phyloP scores from a whole-genome alignment of 23 tunicate species.

The Halocynthia roretzi region DNA sequence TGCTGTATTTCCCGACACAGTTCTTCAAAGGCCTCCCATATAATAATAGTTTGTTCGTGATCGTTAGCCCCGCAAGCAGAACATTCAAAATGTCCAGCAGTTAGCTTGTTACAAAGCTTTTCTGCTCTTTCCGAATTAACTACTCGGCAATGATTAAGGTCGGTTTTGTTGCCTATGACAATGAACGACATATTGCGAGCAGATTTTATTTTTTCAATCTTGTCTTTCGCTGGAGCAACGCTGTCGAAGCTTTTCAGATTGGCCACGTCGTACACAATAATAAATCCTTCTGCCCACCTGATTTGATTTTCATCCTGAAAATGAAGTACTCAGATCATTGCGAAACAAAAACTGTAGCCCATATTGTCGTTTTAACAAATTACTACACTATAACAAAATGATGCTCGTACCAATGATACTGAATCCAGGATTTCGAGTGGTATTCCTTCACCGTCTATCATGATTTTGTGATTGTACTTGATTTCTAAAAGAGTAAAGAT shows the following conservation, averaged over 20 bases:
- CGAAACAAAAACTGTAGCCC: background rate
- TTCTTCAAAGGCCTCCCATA: slow-evolving; percentile 84
- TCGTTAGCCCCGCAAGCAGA: slow-evolving; percentile 78
- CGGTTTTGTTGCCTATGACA: slow-evolving; percentile 83
- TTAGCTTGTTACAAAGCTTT: slow-evolving; percentile 25
- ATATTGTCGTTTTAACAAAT: background rate
- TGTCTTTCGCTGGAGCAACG: slow-evolving; percentile 45
- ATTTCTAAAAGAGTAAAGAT: slow-evolving; percentile 27
- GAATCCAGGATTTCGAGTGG: slow-evolving; percentile 90
- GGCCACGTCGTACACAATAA: slow-evolving; percentile 89
- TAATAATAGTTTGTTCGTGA: slow-evolving; percentile 3
- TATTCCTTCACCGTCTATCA: slow-evolving; percentile 65
- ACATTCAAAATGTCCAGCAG: slow-evolving; percentile 71
- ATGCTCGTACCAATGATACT: slow-evolving; percentile 49
- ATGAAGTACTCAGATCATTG: background rate
- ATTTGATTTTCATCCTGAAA: slow-evolving; percentile 75
- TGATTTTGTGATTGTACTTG: slow-evolving; percentile 72
- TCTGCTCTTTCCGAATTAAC: slow-evolving; percentile 48
- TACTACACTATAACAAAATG: background rate
- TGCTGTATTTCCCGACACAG: slow-evolving; percentile 80
- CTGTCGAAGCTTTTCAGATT: slow-evolving; percentile 37
- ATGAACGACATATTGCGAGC: slow-evolving; percentile 41
- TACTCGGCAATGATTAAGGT: slow-evolving; percentile 58
- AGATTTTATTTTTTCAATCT: slow-evolving; percentile 38
- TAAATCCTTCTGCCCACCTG: slow-evolving; percentile 90